Evolutionary conservation across 2,113 vertebrate species (phyloP).

Genomic region (Excalfactoria chinensis): DNA sequence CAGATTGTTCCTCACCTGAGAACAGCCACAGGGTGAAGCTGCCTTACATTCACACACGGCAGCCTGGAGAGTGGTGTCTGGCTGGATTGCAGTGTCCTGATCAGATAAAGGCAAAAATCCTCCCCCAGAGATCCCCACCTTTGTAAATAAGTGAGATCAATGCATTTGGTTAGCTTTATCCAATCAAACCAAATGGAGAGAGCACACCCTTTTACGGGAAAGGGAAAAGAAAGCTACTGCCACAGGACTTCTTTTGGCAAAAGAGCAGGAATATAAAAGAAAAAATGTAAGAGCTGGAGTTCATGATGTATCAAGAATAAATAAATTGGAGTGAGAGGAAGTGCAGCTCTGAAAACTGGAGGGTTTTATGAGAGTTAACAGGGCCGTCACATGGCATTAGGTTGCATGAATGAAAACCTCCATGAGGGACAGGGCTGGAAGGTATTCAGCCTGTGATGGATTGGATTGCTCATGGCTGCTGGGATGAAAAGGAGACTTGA

Average conservation of each 20-base stretch:
- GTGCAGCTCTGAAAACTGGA: background rate
- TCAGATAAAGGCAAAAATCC: background rate
- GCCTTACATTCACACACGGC: rapidly evolving
- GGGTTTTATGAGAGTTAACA: background rate
- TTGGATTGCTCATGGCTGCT: background rate
- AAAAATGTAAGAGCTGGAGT: background rate
- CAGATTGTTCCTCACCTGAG: background rate
- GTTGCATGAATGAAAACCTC: background rate
- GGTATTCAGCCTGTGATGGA: rapidly evolving
- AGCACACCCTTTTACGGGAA: conserved; percentile 44
- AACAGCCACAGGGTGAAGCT: background rate
- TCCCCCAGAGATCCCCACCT: background rate
- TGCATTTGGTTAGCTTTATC: background rate
- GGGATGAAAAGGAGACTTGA: background rate
- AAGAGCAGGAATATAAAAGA: background rate
- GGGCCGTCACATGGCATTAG: background rate
- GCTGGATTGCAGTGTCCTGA: background rate
- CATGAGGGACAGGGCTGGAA: background rate
- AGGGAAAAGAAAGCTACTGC: background rate
- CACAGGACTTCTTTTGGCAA: background rate
- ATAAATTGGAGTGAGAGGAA: background rate
- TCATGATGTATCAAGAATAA: background rate
- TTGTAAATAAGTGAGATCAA: background rate
- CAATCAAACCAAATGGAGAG: conserved; percentile 21
- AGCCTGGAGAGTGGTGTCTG: background rate